Base-by-base conservation (phyloP, 2,888 invertebrate species). In the Eupithecia insigniata region DNA sequence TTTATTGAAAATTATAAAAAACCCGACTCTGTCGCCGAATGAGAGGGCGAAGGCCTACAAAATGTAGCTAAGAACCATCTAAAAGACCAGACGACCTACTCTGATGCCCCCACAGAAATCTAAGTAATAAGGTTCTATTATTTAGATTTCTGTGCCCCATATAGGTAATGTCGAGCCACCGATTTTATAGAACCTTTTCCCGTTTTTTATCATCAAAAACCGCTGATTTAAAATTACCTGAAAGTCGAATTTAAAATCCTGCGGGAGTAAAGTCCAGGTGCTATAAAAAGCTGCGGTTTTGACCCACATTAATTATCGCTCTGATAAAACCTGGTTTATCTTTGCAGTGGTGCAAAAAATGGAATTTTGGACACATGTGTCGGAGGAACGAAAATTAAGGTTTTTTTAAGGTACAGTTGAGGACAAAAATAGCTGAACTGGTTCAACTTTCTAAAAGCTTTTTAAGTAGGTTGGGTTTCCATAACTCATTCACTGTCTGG, bases 291-390 rank as follows among this genome's bases (percentile, higher is more conserved):
- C 67, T 73, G 70, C 36, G 70, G 73, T 67, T 67, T 67, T 22
- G 64, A 67, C 67, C 70, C 70, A 46, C 67, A 73, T 73, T 70
- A 73, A 73, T 73, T 73, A 73, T 64, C 60, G 64, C 22, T 18
- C 39, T 39, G 73, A 73, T 73, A 73, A 70, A 70, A 58, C 67
- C 62, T 60, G 65, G 70, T 65, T 73, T 73, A 73, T 70, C 73
- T 73, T 69, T 60, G 70, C 67, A 51, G 66, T 16, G 34, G 39
- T 62, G 55, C 65, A 67, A 62, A 61, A 18, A 66, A 62, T 2
- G 67, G 51, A 36, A 69, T 22, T 46, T 26, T 28, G 34, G 60
- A 16, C 28, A 70, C 64, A 64, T 55, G 69, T 16, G 55, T 55
- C 12, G 55, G 26, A 26, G 12, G 14, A 26, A 55, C 55, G 14